Base-by-base conservation (phyloP, 1,140 invertebrate genomes). In the Drosophila burlai region DNA sequence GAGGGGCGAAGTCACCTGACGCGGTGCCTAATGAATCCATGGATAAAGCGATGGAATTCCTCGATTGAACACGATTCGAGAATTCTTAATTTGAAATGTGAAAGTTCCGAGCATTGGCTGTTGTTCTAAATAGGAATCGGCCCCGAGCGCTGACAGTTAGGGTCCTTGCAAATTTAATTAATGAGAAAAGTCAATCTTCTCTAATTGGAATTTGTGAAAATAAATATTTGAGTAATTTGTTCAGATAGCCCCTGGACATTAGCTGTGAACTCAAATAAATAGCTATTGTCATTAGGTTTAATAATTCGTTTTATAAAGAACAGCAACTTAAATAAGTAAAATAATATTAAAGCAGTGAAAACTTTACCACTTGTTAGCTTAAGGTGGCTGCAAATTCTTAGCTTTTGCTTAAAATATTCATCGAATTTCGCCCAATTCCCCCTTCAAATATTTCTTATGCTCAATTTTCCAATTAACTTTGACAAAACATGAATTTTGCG, bases 381-480 rank as follows among this genome's bases (percentile, higher is more conserved):
- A 18, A 15, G 11, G 18, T 6, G 15, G 5, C 13, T 34, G 16
- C 21, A 24, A 71, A 40, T 29, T 40, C 15, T 16, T 57, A n/a
- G 7, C 16, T 26, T n/a, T 34, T 52, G 2, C 26, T 24, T 13
- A 34, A 49, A 55, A 38, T 71, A 45, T 68, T 43, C 18, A 47
- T 26, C 7, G 4, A 10, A 36, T 49, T 71, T 60, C 36, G 2
- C n/a, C 5, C 15, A 16, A 34, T 50, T 43, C 11, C 21, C 16
- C 16, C 21, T 13, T 7, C 11, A 36, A 38, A 57, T 47, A 74
- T 42, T 36, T 49, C 40, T 38, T 42, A 36, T 13, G 58, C 71
- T 74, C 72, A 75, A 75, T 63, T 64, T 75, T 75, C 72, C 59
- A 75, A 75, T 75, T 75, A 75, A 57, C 26, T 75, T 75, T 36